These are phyloP conservation scores for Microplitis demolitor DNA, from an alignment of 1,140 invertebrate genomes.

Conservation along the genomic window DNA sequence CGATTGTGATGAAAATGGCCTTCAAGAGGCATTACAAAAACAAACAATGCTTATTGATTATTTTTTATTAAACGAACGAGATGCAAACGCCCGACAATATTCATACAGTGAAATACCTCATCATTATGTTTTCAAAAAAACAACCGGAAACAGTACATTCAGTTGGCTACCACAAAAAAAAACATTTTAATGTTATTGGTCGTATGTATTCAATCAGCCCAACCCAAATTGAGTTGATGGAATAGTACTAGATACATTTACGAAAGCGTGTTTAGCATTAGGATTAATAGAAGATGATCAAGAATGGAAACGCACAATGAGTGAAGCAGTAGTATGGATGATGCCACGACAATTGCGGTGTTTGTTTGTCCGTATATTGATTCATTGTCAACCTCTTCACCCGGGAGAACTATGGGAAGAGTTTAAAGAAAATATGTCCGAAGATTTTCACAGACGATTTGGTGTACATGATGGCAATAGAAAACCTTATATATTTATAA, in stretches of 20 bases:
- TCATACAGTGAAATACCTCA: not conserved
- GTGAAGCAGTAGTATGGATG: too few species aligned
- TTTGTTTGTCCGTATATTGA: too few species aligned
- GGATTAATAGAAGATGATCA: slow-evolving; percentile 30
- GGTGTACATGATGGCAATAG: too few species aligned
- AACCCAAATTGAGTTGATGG: slow-evolving; percentile 24
- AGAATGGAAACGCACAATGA: slow-evolving; percentile 16
- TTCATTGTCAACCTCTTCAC: too few species aligned
- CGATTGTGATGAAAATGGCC: not conserved
- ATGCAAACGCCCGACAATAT: not conserved
- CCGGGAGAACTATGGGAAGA: too few species aligned
- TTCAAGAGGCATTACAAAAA: not conserved
- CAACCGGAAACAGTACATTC: not conserved
- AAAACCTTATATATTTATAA: too few species aligned
- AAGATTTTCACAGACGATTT: too few species aligned
- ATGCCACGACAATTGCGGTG: too few species aligned
- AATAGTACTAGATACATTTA: slow-evolving; percentile 5
- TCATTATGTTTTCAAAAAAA: not conserved
- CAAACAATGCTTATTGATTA: not conserved
- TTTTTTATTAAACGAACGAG: not conserved
- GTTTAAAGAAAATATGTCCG: too few species aligned
- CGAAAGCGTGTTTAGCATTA: slow-evolving; percentile 16
- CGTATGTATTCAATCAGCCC: slow-evolving; percentile 23
- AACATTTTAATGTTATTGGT: slow-evolving; percentile 20
- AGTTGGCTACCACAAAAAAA: not conserved